phyloP scores from a whole-genome alignment of 2,113 vertebrate species.

The Opisthocomus hoazin region DNA sequence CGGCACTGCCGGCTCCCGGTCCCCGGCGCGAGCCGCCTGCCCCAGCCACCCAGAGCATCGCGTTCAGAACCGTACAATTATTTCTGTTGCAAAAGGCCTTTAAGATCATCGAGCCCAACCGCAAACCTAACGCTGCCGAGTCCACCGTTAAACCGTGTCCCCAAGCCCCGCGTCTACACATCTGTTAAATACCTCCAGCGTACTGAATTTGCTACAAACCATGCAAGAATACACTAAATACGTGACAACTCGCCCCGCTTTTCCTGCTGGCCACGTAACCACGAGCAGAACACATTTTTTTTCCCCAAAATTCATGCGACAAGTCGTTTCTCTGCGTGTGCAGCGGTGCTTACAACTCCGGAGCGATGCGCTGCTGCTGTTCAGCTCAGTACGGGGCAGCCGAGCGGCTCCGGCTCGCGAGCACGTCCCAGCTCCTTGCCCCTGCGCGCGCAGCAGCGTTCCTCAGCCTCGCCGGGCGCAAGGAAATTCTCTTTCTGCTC shows the following conservation, averaged over 20 bases:
- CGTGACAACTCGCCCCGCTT: background rate
- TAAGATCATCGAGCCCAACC: too few relatives aligned
- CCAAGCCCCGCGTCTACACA: background rate
- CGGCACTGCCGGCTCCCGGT: background rate
- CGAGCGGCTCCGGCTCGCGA: fast-evolving
- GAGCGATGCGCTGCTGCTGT: background rate
- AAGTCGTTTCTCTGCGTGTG: background rate
- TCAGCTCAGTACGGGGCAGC: background rate
- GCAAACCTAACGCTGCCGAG: too few relatives aligned
- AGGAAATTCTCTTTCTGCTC: background rate
- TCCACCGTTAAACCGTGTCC: too few relatives aligned
- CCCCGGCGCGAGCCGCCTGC: background rate
- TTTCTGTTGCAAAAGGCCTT: too few relatives aligned
- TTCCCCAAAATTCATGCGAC: background rate
- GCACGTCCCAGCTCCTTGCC: too few relatives aligned
- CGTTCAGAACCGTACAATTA: fast-evolving
- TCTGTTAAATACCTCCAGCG: background rate
- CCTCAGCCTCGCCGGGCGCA: background rate
- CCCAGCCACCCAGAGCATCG: background rate
- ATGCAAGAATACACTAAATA: background rate
- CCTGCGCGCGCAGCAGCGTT: fast-evolving
- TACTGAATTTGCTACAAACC: background rate
- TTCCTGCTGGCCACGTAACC: background rate
- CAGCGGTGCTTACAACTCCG: fast-evolving
- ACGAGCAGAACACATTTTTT: fast-evolving